phyloP scores from a whole-genome alignment of 2,113 vertebrate genomes.

The Pollachius pollachius region DNA sequence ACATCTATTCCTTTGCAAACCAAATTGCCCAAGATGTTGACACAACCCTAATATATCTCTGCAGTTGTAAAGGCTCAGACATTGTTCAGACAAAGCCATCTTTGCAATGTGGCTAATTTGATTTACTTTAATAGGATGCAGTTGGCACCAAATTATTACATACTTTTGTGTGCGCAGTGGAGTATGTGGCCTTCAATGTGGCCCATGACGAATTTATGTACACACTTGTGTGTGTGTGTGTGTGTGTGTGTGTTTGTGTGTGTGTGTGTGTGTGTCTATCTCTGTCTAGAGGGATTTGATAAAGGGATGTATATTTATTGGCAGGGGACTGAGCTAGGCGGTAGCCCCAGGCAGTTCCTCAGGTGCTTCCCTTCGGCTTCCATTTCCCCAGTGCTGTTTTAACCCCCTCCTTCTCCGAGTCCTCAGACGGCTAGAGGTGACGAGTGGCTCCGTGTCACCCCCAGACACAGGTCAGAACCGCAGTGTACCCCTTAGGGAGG shows the following conservation, averaged over 20 bases:
- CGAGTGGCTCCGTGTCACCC: constrained; percentile 19
- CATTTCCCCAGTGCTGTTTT: constrained; percentile 5
- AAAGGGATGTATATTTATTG: constrained; percentile 51
- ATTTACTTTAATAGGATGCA: too few relatives aligned
- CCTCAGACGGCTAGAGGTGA: constrained; percentile 33
- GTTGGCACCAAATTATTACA: too few relatives aligned
- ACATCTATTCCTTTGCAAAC: too few relatives aligned
- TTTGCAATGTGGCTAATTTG: too few relatives aligned
- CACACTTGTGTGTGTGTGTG: constrained; percentile 4
- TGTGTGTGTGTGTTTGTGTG: constrained; percentile 1
- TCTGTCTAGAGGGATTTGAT: constrained; percentile 33
- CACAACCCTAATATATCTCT: too few relatives aligned
- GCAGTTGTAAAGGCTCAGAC: too few relatives aligned
- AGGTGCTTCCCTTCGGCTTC: constrained; percentile 42
- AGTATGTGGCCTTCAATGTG: too few relatives aligned
- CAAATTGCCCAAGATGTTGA: too few relatives aligned
- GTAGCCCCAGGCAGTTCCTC: constrained; percentile 52
- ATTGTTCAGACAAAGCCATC: too few relatives aligned
- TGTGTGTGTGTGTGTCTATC: constrained; percentile 3
- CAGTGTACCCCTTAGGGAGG: neutral
- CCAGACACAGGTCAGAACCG: neutral
- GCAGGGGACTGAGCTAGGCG: constrained; percentile 27
- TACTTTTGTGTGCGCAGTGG: too few relatives aligned
- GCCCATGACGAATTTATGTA: too few relatives aligned
- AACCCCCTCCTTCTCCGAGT: neutral